Percentiles rank a stretch among this genome's conserved stretches.
Evolutionary conservation across 1,140 invertebrate species (phyloP).

Genomic region (Danaus plexippus): DNA sequence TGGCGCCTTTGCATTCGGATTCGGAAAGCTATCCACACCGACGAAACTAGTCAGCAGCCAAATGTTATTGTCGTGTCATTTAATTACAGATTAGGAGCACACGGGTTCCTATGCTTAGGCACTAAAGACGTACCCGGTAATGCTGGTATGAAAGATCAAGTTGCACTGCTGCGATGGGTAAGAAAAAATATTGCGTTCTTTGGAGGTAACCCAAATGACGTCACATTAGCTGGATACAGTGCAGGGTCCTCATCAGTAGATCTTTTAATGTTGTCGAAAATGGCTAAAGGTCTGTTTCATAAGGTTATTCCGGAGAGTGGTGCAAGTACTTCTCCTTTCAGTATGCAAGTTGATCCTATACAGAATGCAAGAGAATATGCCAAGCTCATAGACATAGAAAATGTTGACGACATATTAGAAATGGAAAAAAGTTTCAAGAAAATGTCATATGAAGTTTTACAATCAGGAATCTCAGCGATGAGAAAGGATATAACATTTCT

Average conservation of each 20-base stretch:
- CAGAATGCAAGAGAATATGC: constrained; percentile 38
- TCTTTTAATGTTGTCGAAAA: constrained; percentile 34
- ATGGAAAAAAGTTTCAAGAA: constrained; percentile 47
- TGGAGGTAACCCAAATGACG: constrained; percentile 42
- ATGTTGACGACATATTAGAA: constrained; percentile 28
- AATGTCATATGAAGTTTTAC: constrained; percentile 28
- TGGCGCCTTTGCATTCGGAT: constrained; percentile 31
- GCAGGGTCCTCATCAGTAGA: constrained; percentile 35
- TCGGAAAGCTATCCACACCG: constrained; percentile 17
- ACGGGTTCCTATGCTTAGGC: constrained; percentile 38
- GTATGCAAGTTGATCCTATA: constrained; percentile 35
- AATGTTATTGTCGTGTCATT: constrained; percentile 31
- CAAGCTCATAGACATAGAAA: constrained; percentile 25
- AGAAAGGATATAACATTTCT: constrained; percentile 26
- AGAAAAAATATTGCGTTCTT: constrained; percentile 38
- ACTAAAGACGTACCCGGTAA: constrained; percentile 38
- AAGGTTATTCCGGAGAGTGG: constrained; percentile 50
- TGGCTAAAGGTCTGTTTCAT: constrained; percentile 34
- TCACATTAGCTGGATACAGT: constrained; percentile 39
- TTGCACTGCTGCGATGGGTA: constrained; percentile 39
- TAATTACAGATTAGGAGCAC: constrained; percentile 35
- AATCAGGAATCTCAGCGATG: constrained; percentile 13
- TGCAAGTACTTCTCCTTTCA: constrained; percentile 22
- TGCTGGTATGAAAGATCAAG: constrained; percentile 42
- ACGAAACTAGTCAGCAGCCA: constrained; percentile 25